Conservation (phyloP, 2,888 invertebrate genomes). For the Oligia fasciuncula region DNA sequence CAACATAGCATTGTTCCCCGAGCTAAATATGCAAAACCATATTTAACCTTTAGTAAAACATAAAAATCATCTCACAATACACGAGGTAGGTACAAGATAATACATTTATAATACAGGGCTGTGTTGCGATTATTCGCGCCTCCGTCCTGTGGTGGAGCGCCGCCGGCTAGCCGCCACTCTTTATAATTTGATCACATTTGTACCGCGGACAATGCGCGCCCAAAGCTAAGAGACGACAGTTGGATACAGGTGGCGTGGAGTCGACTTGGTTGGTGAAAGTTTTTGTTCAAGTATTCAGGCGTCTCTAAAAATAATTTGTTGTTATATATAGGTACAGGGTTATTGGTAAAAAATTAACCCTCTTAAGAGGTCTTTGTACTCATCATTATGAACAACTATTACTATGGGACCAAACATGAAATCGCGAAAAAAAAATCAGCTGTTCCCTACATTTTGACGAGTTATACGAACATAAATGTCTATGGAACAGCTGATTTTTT, state of each 20-base stretch:
- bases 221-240: slow-evolving; percentile 84
- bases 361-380: no score
- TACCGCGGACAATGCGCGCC: slow-evolving; percentile 88
- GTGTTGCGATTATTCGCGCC: slow-evolving; percentile 85
- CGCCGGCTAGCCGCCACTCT: slow-evolving; percentile 84
- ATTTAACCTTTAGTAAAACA: slow-evolving; percentile 37
- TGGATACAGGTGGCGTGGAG: slow-evolving; percentile 73
- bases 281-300: not conserved
- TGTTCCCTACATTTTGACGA: no score
- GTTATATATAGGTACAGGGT: not conserved
- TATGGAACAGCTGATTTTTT: no score
- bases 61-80: slow-evolving; percentile 55
- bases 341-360: no score
- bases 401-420: no score
- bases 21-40: slow-evolving; percentile 21
- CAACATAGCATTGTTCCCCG: slow-evolving; percentile 7
- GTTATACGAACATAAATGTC: no score
- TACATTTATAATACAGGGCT: slow-evolving; percentile 71
- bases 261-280: slow-evolving; percentile 3
- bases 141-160: slow-evolving; percentile 73
- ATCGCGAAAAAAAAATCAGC: no score
- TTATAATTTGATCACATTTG: slow-evolving; percentile 90
- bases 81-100: slow-evolving; percentile 46
- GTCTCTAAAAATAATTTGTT: not conserved
- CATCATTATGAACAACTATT: no score